A percentile compares a stretch with the other conserved stretches of the same genome.
These are phyloP conservation scores for Parthenolecanium corni DNA, from an alignment of 2,888 invertebrate species.

Conservation along the genomic window DNA sequence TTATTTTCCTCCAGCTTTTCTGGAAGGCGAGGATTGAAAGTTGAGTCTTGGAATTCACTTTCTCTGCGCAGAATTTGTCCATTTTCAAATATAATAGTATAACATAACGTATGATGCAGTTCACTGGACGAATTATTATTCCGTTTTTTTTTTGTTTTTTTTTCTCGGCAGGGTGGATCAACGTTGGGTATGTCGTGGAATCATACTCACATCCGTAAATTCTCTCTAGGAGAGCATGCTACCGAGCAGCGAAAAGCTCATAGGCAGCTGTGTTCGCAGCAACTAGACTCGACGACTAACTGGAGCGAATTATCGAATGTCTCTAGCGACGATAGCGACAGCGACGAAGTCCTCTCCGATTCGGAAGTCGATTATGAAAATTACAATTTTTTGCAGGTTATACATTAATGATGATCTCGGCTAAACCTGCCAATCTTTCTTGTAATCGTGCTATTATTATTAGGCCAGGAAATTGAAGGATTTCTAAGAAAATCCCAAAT, in stretches of 20 bases:
- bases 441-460: not conserved
- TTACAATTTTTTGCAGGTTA: constrained; percentile 61
- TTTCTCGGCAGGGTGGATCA: constrained; percentile 57
- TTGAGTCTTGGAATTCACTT: no score
- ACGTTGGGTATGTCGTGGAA: constrained; percentile 73
- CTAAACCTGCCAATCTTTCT: not conserved
- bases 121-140: no score
- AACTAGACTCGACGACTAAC: constrained; percentile 51
- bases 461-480: not conserved
- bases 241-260: constrained; percentile 77
- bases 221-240: constrained; percentile 78
- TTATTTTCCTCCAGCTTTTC: no score
- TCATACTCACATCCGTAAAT: constrained; percentile 58
- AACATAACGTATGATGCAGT: no score
- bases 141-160: not conserved
- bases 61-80: no score
- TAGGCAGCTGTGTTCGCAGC: constrained; percentile 61
- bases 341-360: constrained; percentile 71
- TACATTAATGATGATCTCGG: not conserved
- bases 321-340: constrained; percentile 65
- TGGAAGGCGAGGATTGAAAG: no score
- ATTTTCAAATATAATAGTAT: no score
- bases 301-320: constrained; percentile 34
- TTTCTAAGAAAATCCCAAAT: not conserved
- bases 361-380: constrained; percentile 77